These are phyloP conservation scores for Proctacanthus coquilletti DNA, from an alignment of 1,140 invertebrate species.

Conservation along the genomic window DNA sequence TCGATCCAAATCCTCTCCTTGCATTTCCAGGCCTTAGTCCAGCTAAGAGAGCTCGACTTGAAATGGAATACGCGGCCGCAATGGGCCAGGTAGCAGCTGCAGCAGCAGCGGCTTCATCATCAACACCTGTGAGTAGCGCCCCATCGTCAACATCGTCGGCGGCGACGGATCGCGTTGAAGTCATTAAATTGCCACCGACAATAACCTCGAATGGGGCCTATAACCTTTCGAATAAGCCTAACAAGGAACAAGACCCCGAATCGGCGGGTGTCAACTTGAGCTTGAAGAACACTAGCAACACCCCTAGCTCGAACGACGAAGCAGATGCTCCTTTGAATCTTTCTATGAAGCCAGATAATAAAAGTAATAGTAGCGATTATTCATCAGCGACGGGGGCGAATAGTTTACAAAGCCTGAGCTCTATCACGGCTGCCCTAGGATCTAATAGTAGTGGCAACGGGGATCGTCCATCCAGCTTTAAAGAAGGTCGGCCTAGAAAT, in stretches of 20 bases:
- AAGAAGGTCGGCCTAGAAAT: slow-evolving; percentile 63
- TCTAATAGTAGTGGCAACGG: slow-evolving; percentile 10
- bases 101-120: slow-evolving; percentile 10
- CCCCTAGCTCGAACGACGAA: slow-evolving; percentile 35
- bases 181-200: slow-evolving; percentile 54
- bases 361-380: slow-evolving; percentile 17
- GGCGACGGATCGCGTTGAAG: slow-evolving; percentile 48
- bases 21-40: slow-evolving; percentile 41
- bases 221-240: slow-evolving; percentile 23
- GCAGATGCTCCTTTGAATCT: slow-evolving; percentile 65
- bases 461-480: slow-evolving; percentile 23
- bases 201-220: slow-evolving; percentile 29
- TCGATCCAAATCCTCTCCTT: slow-evolving; percentile 52
- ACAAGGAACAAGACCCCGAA: slow-evolving; percentile 14
- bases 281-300: slow-evolving; percentile 15
- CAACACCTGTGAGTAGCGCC: slow-evolving; percentile 7
- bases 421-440: slow-evolving; percentile 27
- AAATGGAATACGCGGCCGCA: slow-evolving; percentile 34
- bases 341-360: slow-evolving; percentile 51
- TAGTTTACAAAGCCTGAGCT: slow-evolving; percentile 28
- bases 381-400: slow-evolving; percentile 9
- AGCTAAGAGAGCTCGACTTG: slow-evolving; percentile 35
- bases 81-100: slow-evolving; percentile 17
- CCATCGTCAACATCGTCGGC: slow-evolving; percentile 16
- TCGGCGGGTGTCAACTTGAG: slow-evolving; percentile 22